Evolutionary conservation across 1,140 invertebrate species (phyloP).

Genomic region (Pseudobourletiella spinata): DNA sequence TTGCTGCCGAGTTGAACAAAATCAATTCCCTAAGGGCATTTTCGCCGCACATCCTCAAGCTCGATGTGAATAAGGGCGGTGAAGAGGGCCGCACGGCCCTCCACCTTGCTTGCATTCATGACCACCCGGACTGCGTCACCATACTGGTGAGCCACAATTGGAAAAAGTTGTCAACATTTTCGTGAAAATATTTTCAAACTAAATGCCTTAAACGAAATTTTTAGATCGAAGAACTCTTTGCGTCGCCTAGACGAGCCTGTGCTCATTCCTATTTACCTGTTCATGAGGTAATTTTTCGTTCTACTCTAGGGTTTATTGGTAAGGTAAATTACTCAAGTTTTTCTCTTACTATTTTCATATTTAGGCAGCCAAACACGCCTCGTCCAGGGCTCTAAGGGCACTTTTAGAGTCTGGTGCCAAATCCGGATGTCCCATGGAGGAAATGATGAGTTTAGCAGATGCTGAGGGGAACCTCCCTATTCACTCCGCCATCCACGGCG

Average conservation of each 20-base stretch:
- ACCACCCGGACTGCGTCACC: constrained; percentile 65
- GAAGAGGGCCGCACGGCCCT: constrained; percentile 66
- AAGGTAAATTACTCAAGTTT: too few relatives aligned
- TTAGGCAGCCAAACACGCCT: constrained; percentile 73
- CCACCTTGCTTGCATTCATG: constrained; percentile 69
- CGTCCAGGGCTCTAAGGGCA: constrained; percentile 68
- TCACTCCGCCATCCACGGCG: constrained; percentile 43
- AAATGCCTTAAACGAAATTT: too few relatives aligned
- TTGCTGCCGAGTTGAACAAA: constrained; percentile 66
- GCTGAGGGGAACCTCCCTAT: constrained; percentile 32
- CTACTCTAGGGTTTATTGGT: too few relatives aligned
- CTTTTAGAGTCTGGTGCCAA: constrained; percentile 62
- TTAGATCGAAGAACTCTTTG: constrained; percentile 45
- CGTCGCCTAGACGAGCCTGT: constrained; percentile 43
- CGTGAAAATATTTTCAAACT: too few relatives aligned
- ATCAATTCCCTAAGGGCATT: constrained; percentile 56
- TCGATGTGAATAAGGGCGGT: constrained; percentile 61
- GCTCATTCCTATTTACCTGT: not conserved
- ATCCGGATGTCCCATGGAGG: constrained; percentile 60
- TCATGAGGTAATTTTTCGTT: not conserved
- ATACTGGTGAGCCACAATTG: constrained; percentile 66
- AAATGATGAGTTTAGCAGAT: constrained; percentile 66
- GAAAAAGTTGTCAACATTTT: too few relatives aligned
- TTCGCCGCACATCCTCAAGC: constrained; percentile 53
- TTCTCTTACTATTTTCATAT: too few relatives aligned